Base-by-base conservation (phyloP, 2,113 vertebrate species). In the Lamprotornis superbus region DNA sequence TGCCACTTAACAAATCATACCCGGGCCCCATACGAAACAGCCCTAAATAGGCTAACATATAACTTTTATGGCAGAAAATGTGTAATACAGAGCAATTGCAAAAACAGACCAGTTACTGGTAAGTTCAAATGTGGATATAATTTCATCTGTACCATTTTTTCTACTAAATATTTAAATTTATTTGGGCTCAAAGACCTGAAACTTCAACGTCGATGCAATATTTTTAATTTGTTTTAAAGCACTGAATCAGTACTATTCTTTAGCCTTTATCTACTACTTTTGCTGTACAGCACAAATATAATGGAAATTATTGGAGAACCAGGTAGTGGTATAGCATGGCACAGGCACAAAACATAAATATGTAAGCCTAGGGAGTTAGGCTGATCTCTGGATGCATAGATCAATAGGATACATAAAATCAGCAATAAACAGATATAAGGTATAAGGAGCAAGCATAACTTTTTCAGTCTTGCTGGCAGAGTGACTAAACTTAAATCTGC, bases 1-100 rank as follows among this genome's bases (percentile, higher is more conserved):
- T 92, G 35, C 44, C 15, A 37, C 46, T 93, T 93, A 83, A 79
- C 16, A 95, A 95, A 95, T 94, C 80, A 71, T 80, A 87, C 52
- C 44, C 6, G 11, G 33, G 31, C 35, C 87, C 96, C 65, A 56
- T 35, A 91, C 35, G 74, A 83, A 95, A 76, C 46, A 93, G 33
- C 19, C 18, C 50, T 52, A 52, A 30, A 93, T 76, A 94, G 88
- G 52, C 44, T 82, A 86, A 70, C 17, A 28, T 65, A 49, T 13
- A 82, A 49, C 30, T 65, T 84, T 55, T 74, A 68, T 31, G 39
- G n/a, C 21, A 94, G 70, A 69, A 94, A 87, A 69, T 15, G 1
- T 52, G 17, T 42, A 59, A 70, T 21, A 23, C 27, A 75, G 83
- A 79, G 50, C 30, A 86, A 71, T 13, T 67, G 55, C 56, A 74